A percentile compares a stretch with the other conserved stretches of the same genome.
These are phyloP conservation scores for Cladopsammia gracilis DNA, from an alignment of 64 coral and sea anemone genomes.

Conservation along the genomic window DNA sequence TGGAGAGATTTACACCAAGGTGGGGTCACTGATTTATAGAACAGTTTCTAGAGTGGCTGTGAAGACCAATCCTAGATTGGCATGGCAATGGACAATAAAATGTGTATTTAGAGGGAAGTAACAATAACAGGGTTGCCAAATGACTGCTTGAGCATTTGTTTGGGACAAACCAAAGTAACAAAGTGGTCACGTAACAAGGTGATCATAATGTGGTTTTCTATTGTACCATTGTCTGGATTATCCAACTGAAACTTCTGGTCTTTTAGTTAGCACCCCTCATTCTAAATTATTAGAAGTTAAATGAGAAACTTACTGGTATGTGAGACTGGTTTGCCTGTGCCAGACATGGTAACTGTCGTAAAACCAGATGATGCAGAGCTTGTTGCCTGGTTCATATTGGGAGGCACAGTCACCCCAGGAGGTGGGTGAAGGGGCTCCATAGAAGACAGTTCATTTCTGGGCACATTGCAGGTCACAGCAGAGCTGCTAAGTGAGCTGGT, in stretches of 20 bases:
- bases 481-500: constrained; percentile 65
- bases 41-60: no score
- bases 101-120: no score
- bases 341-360: constrained; percentile 74
- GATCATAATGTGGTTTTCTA: no score
- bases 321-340: constrained; percentile 76
- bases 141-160: no score
- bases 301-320: constrained; percentile 70
- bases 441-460: constrained; percentile 67
- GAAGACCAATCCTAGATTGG: no score
- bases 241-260: background rate
- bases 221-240: no score
- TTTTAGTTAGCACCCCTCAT: background rate
- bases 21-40: no score
- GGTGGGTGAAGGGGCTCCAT: constrained; percentile 78
- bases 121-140: no score
- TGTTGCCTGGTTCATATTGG: constrained; percentile 56
- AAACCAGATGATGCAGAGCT: constrained; percentile 46
- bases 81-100: no score
- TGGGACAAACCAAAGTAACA: no score
- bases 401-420: constrained; percentile 79
- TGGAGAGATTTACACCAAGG: no score
- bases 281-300: background rate
- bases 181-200: no score
- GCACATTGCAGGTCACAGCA: constrained; percentile 43